Evolutionary conservation across 2,888 invertebrate genomes (phyloP).

Genomic region (Galeopsomyia nigrocyanea): DNA sequence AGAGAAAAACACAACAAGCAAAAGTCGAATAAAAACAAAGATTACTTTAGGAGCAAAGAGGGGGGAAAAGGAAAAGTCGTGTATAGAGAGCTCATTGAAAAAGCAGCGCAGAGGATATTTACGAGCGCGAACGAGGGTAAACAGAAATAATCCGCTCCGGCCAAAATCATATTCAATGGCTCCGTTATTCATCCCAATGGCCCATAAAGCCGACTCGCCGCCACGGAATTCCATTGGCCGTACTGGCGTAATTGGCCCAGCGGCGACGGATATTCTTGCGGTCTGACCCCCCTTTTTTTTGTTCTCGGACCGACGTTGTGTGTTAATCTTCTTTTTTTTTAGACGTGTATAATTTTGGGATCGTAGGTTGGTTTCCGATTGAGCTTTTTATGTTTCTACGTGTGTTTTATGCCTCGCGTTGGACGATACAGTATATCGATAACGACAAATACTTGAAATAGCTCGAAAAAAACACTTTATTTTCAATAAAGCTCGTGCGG

Average conservation of each 20-base stretch:
- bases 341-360: no score
- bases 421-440: no score
- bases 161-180: constrained; percentile 52
- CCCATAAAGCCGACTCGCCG: constrained; percentile 54
- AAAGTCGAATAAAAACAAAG: background rate
- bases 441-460: no score
- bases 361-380: no score
- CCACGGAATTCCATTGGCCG: constrained; percentile 30
- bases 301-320: no score
- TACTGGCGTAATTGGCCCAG: constrained; percentile 28
- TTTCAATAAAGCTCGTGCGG: no score
- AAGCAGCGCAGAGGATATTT: background rate
- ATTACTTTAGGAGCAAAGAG: background rate
- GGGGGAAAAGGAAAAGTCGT: constrained; percentile 4
- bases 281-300: background rate
- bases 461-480: no score
- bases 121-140: constrained; percentile 40
- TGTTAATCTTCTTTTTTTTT: background rate
- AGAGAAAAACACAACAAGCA: background rate
- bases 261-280: background rate
- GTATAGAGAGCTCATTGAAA: no score
- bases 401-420: no score
- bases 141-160: constrained; percentile 50
- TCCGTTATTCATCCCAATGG: constrained; percentile 55
- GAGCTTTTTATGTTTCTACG: no score